These are phyloP conservation scores for Astur gentilis DNA, from an alignment of 2,113 vertebrate genomes.

Conservation along the genomic window DNA sequence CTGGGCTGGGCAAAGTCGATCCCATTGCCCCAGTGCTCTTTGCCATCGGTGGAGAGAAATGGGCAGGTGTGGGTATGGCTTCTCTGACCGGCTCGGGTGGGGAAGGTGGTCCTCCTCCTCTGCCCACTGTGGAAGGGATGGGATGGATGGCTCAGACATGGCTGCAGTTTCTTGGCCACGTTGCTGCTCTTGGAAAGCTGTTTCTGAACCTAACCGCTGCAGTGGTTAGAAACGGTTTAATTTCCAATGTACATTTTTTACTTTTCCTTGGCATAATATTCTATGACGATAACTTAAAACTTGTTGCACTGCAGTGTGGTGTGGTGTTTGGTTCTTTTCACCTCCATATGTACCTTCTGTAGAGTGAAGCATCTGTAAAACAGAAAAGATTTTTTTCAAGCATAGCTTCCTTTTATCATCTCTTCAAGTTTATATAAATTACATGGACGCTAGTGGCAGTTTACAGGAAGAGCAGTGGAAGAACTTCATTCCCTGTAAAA, in stretches of 20 bases:
- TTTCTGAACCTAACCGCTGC: not conserved
- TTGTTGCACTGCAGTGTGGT: not conserved
- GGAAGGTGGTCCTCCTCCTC: not conserved
- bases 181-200: not conserved
- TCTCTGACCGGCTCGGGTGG: not conserved
- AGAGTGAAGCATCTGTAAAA: not conserved
- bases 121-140: not conserved
- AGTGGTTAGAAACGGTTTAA: not conserved
- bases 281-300: not conserved
- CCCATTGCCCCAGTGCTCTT: not conserved
- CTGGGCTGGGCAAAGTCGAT: not conserved
- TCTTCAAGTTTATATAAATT: not conserved
- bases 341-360: too few species aligned
- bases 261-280: not conserved
- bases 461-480: not conserved
- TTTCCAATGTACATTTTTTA: not conserved
- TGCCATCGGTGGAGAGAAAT: rapidly evolving
- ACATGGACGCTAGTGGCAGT: not conserved
- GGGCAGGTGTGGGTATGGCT: not conserved
- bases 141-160: not conserved
- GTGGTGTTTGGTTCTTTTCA: rapidly evolving
- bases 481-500: not conserved
- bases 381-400: not conserved
- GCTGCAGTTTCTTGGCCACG: not conserved
- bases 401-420: not conserved